Conservation (phyloP, 2,888 invertebrate species). For the Poecilobothrus nobilitatus region DNA sequence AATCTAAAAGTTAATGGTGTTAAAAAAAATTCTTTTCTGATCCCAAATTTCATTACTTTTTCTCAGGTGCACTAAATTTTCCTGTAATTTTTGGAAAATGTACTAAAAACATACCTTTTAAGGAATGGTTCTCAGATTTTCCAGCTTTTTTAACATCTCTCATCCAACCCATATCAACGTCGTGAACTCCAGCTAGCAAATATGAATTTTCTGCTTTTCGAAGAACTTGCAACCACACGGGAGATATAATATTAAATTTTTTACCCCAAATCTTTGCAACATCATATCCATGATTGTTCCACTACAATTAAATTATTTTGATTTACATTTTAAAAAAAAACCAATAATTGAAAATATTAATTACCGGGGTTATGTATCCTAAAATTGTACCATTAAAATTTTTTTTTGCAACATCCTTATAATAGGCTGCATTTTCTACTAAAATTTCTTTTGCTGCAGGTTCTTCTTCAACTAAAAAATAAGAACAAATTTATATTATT, state of each 20-base stretch:
- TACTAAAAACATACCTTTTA: conserved; percentile 21
- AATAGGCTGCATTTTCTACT: conserved; percentile 65
- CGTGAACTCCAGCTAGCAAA: conserved; percentile 64
- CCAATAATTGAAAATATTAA: conserved; percentile 27
- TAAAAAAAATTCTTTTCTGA: too few species aligned
- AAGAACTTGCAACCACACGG: conserved; percentile 88
- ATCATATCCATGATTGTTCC: conserved; percentile 92
- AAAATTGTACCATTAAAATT: conserved; percentile 67
- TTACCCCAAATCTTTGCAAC: conserved; percentile 80
- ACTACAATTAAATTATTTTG: conserved; percentile 51
- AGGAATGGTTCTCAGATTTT: conserved; percentile 25
- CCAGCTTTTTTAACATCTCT: conserved; percentile 54
- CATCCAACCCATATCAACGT: conserved; percentile 79
- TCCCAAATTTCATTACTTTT: too few species aligned
- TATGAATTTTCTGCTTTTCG: conserved; percentile 55
- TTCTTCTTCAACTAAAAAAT: conserved; percentile 50
- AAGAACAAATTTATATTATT: neutral
- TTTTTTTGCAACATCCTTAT: conserved; percentile 56
- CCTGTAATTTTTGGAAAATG: too few species aligned
- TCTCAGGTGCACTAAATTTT: too few species aligned
- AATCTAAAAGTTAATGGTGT: too few species aligned
- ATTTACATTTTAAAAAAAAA: neutral
- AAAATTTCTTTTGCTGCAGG: conserved; percentile 65
- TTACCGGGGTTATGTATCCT: conserved; percentile 87
- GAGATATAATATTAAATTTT: conserved; percentile 85